Conservation (phyloP, 2,888 invertebrate species). For the Cosmopolites sordidus region DNA sequence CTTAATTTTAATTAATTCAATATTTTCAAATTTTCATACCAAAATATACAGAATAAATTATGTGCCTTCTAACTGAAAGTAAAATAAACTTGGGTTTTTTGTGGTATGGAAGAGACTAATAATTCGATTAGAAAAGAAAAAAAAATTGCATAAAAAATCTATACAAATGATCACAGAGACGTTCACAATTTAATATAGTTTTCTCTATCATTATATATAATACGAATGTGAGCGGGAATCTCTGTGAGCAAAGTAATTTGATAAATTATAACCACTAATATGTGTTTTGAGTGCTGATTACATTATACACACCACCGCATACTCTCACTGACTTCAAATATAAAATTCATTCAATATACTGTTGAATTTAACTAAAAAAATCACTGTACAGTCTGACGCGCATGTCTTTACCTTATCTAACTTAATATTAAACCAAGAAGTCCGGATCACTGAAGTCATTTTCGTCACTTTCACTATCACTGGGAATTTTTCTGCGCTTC, state of each 20-base stretch:
- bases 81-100: not conserved
- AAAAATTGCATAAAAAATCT: slow-evolving; percentile 35
- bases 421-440: slow-evolving; percentile 45
- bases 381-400: slow-evolving; percentile 41
- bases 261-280: slow-evolving; percentile 23
- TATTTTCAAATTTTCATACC: no score
- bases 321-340: slow-evolving; percentile 1
- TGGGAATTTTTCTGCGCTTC: slow-evolving; percentile 54
- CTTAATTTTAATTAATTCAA: no score
- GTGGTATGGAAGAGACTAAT: not conserved
- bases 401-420: slow-evolving; percentile 26
- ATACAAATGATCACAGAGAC: slow-evolving; percentile 38
- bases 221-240: slow-evolving; percentile 35
- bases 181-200: slow-evolving; percentile 35
- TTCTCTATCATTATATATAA: slow-evolving; percentile 37
- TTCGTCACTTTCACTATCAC: slow-evolving; percentile 58
- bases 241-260: slow-evolving; percentile 27
- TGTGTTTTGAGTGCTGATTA: slow-evolving; percentile 11
- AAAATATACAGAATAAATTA: no score
- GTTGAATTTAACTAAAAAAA: slow-evolving; percentile 18
- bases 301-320: slow-evolving; percentile 6
- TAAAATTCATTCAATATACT: slow-evolving; percentile 6
- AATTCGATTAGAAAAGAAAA: slow-evolving; percentile 22
- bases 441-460: slow-evolving; percentile 62
- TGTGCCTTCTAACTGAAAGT: no score